Conservation (phyloP, 2,797 vertebrate genomes). For the Epinephelus awoara region DNA sequence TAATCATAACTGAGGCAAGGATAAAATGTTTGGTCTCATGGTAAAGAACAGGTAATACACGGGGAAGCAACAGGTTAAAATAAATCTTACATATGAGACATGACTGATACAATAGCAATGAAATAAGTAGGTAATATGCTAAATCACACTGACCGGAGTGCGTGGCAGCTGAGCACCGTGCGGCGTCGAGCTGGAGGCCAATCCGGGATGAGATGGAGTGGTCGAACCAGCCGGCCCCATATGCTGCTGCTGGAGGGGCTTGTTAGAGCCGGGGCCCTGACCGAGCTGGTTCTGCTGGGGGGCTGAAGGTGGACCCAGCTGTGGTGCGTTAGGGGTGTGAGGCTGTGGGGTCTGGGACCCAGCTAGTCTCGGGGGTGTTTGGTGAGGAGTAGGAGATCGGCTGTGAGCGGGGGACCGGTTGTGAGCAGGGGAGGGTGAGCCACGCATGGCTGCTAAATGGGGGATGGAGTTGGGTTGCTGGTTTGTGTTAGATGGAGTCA, state of each 20-base stretch:
- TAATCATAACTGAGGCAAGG: neutral
- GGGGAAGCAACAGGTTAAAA: neutral
- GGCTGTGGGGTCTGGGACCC: slow-evolving; percentile 91
- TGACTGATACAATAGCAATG: neutral
- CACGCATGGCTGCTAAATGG: slow-evolving; percentile 89
- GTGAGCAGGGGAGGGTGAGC: slow-evolving; percentile 96
- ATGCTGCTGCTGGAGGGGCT: slow-evolving; percentile 86
- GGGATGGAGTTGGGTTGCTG: slow-evolving; percentile 90
- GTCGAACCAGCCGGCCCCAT: slow-evolving; percentile 81
- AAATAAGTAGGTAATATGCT: neutral
- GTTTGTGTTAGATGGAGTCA: slow-evolving; percentile 77
- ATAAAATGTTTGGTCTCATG: neutral
- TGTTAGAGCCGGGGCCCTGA: slow-evolving; percentile 84
- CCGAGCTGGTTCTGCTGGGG: slow-evolving; percentile 83
- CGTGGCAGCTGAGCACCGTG: slow-evolving; percentile 90
- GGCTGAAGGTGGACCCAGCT: slow-evolving; percentile 76
- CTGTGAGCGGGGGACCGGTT: slow-evolving; percentile 89
- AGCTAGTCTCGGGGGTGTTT: slow-evolving; percentile 92
- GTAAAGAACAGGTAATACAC: neutral
- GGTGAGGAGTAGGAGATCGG: slow-evolving; percentile 89
- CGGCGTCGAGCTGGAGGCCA: slow-evolving; percentile 86
- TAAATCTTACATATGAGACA: neutral
- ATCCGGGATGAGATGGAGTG: slow-evolving; percentile 84
- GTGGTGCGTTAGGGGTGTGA: slow-evolving; percentile 91
- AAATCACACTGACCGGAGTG: slow-evolving; percentile 91